A percentile compares a stretch with the other conserved stretches of the same genome.
Evolutionary conservation across 2,888 invertebrate genomes (phyloP).

Genomic region (Oscheius sp.): DNA sequence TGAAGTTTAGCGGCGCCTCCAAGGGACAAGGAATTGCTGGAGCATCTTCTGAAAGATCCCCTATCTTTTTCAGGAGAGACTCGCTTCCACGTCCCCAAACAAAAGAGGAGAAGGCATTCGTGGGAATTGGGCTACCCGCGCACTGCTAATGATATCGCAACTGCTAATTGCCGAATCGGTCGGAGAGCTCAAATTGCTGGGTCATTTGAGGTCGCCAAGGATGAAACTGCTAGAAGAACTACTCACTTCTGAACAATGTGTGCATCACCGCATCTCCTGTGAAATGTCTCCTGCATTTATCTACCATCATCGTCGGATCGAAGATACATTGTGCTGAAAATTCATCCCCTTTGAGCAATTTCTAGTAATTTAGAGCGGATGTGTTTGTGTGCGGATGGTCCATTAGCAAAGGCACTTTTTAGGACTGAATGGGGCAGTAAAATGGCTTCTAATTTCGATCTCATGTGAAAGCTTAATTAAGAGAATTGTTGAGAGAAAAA

Average conservation of each 20-base stretch:
- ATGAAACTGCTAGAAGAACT: not conserved
- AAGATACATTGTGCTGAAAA: slow-evolving; percentile 50
- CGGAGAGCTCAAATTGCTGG: slow-evolving; percentile 2
- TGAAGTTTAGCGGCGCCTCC: slow-evolving; percentile 47
- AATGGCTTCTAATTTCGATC: slow-evolving; percentile 3
- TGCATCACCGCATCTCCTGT: slow-evolving; percentile 46
- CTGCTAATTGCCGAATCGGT: slow-evolving; percentile 14
- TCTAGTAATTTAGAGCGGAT: not conserved
- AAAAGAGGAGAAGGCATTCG: not conserved
- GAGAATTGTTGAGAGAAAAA: not conserved
- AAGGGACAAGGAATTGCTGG: slow-evolving; percentile 41
- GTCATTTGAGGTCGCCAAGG: not conserved
- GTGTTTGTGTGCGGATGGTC: not conserved
- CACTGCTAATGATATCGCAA: slow-evolving; percentile 24
- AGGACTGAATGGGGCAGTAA: not conserved
- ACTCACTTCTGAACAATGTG: slow-evolving; percentile 50
- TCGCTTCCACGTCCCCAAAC: not conserved
- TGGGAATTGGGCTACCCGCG: slow-evolving; percentile 20
- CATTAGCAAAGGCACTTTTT: not conserved
- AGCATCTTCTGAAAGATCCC: slow-evolving; percentile 40
- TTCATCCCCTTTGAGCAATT: not conserved
- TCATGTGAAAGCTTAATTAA: not conserved
- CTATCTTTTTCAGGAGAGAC: not conserved
- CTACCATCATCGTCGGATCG: slow-evolving; percentile 38
- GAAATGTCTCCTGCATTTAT: slow-evolving; percentile 39